Evolutionary conservation across 2,888 invertebrate species (phyloP).

Genomic region (Melanargia galathea): DNA sequence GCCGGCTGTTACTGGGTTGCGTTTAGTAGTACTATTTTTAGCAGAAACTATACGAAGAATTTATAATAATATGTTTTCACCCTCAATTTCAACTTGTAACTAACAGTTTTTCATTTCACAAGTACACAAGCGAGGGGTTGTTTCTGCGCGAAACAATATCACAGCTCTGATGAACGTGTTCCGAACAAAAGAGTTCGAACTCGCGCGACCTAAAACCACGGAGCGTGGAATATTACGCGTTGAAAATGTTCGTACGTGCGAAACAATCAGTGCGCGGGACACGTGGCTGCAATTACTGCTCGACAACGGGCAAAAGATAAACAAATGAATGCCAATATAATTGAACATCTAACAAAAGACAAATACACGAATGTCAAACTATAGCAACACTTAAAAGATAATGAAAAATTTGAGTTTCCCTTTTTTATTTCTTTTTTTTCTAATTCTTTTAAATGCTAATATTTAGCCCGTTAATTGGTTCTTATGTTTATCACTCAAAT

Average conservation of each 20-base stretch:
- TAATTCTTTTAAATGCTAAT: too few species aligned
- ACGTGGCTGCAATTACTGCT: neutral
- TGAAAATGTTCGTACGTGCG: neutral
- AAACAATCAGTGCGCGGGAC: neutral
- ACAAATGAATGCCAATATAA: neutral
- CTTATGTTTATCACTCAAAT: too few species aligned
- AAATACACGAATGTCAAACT: too few species aligned
- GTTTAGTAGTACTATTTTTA: too few species aligned
- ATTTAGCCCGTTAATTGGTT: too few species aligned
- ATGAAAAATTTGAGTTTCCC: too few species aligned
- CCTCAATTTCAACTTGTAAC: neutral
- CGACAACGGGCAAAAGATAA: neutral
- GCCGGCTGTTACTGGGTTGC: too few species aligned
- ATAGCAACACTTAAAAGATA: too few species aligned
- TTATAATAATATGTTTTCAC: too few species aligned
- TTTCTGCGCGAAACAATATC: neutral
- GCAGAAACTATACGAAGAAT: too few species aligned
- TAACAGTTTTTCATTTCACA: neutral
- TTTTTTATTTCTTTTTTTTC: too few species aligned
- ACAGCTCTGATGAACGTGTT: neutral
- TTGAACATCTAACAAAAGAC: neutral
- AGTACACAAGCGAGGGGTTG: neutral
- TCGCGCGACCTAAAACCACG: neutral
- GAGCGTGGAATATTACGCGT: neutral
- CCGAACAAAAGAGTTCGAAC: constrained; percentile 7